phyloP scores from a whole-genome alignment of 2,113 vertebrate species.

The Leptobrachium leishanense region DNA sequence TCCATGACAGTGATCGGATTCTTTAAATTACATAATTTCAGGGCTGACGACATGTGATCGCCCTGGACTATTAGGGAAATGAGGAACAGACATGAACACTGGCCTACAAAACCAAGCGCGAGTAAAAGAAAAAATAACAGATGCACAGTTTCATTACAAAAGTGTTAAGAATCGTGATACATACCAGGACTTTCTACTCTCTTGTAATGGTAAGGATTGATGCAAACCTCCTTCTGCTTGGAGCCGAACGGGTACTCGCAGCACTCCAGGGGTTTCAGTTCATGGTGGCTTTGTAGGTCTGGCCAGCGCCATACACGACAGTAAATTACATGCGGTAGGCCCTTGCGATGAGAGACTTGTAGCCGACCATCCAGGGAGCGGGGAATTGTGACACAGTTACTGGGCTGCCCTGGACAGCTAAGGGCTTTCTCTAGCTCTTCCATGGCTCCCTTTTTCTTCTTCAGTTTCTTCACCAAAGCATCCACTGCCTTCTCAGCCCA shows the following conservation, averaged over 20 bases:
- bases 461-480: constrained; percentile 95
- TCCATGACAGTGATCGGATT: too few relatives aligned
- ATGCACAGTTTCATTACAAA: neutral
- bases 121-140: neutral
- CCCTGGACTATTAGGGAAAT: too few relatives aligned
- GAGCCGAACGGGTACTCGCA: constrained; percentile 98
- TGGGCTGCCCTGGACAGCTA: constrained; percentile 94
- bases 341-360: constrained; percentile 96
- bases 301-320: constrained; percentile 98
- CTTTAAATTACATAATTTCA: too few relatives aligned
- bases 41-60: too few relatives aligned
- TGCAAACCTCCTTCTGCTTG: constrained; percentile 99
- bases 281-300: constrained; percentile 95
- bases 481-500: constrained; percentile 98
- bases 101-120: neutral
- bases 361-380: constrained; percentile 92
- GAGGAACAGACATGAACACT: too few relatives aligned
- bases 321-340: constrained; percentile 97
- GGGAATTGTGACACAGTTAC: constrained; percentile 97
- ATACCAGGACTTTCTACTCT: constrained; percentile 63
- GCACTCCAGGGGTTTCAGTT: constrained; percentile 95
- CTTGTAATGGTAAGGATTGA: constrained; percentile 99
- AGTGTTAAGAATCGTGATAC: constrained; percentile 51
- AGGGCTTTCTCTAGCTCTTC: constrained; percentile 97
- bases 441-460: constrained; percentile 99